These are phyloP conservation scores for Epinephelus fuscoguttatus DNA, from an alignment of 2,113 vertebrate species.

Conservation along the genomic window DNA sequence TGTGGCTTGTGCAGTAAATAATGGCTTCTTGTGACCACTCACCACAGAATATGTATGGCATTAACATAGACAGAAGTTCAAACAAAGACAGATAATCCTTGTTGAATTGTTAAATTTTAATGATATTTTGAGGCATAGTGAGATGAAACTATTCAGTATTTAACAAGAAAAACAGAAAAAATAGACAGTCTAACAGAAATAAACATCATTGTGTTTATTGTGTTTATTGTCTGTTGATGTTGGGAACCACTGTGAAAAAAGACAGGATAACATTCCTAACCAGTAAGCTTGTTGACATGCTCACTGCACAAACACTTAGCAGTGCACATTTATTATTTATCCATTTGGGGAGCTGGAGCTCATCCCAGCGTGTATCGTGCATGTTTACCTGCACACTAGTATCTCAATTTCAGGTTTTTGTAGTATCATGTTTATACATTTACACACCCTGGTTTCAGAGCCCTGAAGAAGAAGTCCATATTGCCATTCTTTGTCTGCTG, in stretches of 20 bases:
- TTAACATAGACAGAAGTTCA: neutral
- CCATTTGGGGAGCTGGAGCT: neutral
- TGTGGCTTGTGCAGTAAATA: neutral
- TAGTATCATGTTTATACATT: neutral
- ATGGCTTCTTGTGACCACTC: neutral
- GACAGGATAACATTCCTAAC: neutral
- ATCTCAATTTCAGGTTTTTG: neutral
- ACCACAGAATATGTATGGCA: neutral
- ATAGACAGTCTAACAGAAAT: neutral
- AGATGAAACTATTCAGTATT: neutral
- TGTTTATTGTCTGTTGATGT: neutral
- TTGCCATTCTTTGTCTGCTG: neutral
- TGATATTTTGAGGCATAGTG: neutral
- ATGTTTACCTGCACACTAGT: neutral
- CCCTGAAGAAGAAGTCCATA: too few relatives aligned
- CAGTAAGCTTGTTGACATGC: neutral
- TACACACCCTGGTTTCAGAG: neutral
- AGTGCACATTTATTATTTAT: slow-evolving; percentile 6
- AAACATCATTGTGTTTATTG: neutral
- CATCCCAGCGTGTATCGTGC: neutral
- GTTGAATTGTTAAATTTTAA: neutral
- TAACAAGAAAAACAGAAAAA: neutral
- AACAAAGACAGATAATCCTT: neutral
- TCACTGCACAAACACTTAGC: slow-evolving; percentile 13
- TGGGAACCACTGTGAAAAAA: neutral